Base-by-base conservation (phyloP, 2,888 invertebrate species). In the Pilophorus perplexus region DNA sequence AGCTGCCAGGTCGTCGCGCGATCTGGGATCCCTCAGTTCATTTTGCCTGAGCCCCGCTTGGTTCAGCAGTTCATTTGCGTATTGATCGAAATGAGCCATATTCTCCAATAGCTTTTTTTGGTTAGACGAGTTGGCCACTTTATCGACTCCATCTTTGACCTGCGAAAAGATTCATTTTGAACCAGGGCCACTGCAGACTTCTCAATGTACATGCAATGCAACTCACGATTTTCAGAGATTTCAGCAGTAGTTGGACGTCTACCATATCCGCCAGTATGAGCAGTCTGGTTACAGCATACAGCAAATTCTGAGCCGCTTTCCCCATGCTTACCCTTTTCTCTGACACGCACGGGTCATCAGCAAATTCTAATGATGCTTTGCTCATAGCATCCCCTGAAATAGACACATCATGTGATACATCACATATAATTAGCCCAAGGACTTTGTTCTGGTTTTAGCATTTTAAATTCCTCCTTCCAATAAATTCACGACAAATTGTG, bases 241-340 rank as follows among this genome's bases (percentile, higher is more conserved):
- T 55, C 33, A 55, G 23, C n/a, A 55, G 22, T 4, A 55, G 16
- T 23, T 55, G 55, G 3, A 55, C 55, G 23, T 55, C 55, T 1
- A 55, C 55, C 55, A 55, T 55, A 23, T 55, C 55, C 12, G 55
- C 55, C n/a, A 55, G 38, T n/a, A 55, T 55, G 3, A 55, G n/a
- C 12, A 55, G 38, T 23, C 38, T 55, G 5, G 55, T 55, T 1
- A 55, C 55, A 12, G 55, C 55, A n/a, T 55, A 55, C 18, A 55
- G 38, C 55, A 55, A 38, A 22, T 38, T 55, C 23, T 55, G 55
- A n/a, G 55, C 55, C 4, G 55, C 55, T 55, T 33, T 37, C 6
- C 55, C 55, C 55, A 55, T 55, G 10, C 20, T 38, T 2, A 55
- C 38, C 22, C 55, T 55, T 20, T 55, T 55, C 8, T 20, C 37